Evolutionary conservation across 35 echinoderm and acorn worm species (phyloP).

Genomic region (Holothuria glaberrima): DNA sequence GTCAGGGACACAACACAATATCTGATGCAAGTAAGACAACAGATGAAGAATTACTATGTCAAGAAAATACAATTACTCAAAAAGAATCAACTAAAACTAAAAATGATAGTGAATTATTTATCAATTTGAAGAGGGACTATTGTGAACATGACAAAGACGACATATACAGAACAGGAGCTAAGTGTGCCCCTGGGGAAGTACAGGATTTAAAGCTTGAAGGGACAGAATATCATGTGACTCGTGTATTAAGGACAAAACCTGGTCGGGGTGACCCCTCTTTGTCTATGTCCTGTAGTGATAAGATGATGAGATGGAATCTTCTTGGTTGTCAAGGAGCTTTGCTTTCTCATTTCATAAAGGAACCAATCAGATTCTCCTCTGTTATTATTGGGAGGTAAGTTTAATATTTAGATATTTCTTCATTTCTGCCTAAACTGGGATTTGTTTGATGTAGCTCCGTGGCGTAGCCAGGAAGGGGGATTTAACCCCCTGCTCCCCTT

Average conservation of each 20-base stretch:
- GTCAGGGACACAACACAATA: neutral
- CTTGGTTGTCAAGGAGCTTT: slow-evolving; percentile 91
- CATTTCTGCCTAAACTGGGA: too few species aligned
- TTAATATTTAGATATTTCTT: neutral
- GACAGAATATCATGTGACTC: slow-evolving; percentile 78
- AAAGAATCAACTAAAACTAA: neutral
- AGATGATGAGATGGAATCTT: slow-evolving; percentile 87
- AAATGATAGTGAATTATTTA: neutral
- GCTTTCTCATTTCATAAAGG: slow-evolving; percentile 81
- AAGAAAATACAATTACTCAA: neutral
- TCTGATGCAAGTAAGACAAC: too few species aligned
- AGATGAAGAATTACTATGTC: neutral
- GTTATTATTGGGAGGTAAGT: slow-evolving; percentile 80
- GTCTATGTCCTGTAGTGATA: slow-evolving; percentile 98
- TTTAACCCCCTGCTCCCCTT: too few species aligned
- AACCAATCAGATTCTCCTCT: slow-evolving; percentile 67
- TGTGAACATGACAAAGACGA: slow-evolving; percentile 14
- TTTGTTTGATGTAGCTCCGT: too few species aligned
- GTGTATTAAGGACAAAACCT: slow-evolving; percentile 78
- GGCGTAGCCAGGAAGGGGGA: too few species aligned
- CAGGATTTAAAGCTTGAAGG: slow-evolving; percentile 63
- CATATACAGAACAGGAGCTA: slow-evolving; percentile 91
- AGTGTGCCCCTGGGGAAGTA: slow-evolving; percentile 73
- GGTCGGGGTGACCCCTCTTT: slow-evolving; percentile 79
- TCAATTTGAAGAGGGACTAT: neutral